Base-by-base conservation (phyloP, 1,140 invertebrate species). In the Goniozus legneri region DNA sequence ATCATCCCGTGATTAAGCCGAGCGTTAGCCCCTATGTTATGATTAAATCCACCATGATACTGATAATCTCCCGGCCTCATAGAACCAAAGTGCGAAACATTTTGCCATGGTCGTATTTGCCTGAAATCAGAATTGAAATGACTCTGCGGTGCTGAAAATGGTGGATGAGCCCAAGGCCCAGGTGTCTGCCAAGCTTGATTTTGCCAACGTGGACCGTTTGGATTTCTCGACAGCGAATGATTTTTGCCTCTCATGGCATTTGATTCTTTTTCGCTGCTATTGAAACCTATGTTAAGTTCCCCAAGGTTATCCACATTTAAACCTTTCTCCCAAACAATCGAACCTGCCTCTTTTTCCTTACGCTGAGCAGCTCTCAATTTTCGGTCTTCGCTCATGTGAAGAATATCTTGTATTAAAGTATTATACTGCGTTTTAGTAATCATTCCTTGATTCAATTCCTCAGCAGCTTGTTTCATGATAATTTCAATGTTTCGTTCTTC, bases 381-480 rank as follows among this genome's bases (percentile, higher is more conserved):
- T 46, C 88, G 81, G 13, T 83, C 82, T 54, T 92, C 87, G 52
- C 89, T 88, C 49, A 92, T 81, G 51, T 86, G 81, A 31, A 90
- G 72, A 1, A 89, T 84, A 63, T 88, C 86, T 62, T 89, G 85
- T 53, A 89, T 83, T 3, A 94, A 66, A 6, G 87, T 81, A 50
- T 89, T 87, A 62, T 92, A 91, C 58, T 92, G 84, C 8, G 84
- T 82, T 57, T 85, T 84, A 21, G 85, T 85, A 21, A 96, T 83
- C 12, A 81, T 79, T 2, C 91, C 91, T 35, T 83, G 81, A 34
- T 84, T 84, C 33, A 84, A 76, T 55, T 92, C 84, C 58, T 91
- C 87, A 35, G 92, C 87, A 1, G 91, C 91, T 61, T 91, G 84
- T 18, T 82, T 84, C 60, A 95, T 84, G 30, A 94, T 91, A 7